These are phyloP conservation scores for Prunella fulvescens DNA, from an alignment of 2,113 vertebrate genomes.

Conservation along the genomic window DNA sequence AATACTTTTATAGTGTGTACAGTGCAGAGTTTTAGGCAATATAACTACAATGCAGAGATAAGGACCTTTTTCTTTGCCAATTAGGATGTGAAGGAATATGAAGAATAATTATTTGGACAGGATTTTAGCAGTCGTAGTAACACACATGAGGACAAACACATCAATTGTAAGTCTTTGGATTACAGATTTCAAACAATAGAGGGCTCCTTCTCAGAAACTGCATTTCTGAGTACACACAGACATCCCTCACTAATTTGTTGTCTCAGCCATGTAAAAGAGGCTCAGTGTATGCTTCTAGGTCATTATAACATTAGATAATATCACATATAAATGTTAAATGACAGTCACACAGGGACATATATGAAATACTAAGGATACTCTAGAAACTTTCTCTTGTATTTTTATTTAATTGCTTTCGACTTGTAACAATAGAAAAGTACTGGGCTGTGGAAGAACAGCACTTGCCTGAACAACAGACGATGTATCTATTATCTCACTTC, in stretches of 20 bases:
- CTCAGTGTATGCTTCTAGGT: slow-evolving; percentile 62
- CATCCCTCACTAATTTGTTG: slow-evolving; percentile 36
- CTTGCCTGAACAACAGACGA: slow-evolving; percentile 77
- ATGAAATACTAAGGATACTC: slow-evolving; percentile 84
- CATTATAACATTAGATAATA: slow-evolving; percentile 74
- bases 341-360: slow-evolving; percentile 68
- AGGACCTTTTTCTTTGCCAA: not conserved
- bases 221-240: not conserved
- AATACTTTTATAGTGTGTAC: not conserved
- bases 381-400: slow-evolving; percentile 79
- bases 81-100: not conserved
- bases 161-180: not conserved
- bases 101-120: not conserved
- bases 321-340: slow-evolving; percentile 74
- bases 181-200: not conserved
- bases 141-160: not conserved
- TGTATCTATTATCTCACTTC: slow-evolving; percentile 95
- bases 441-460: slow-evolving; percentile 87
- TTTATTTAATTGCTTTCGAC: slow-evolving; percentile 95
- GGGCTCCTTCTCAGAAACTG: not conserved
- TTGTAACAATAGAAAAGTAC: slow-evolving; percentile 88
- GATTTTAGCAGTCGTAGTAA: not conserved
- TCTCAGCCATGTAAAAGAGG: slow-evolving; percentile 48
- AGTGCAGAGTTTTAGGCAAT: not conserved
- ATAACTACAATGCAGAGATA: not conserved